phyloP scores from a whole-genome alignment of 2,113 vertebrate genomes.

The Hyla sarda region DNA sequence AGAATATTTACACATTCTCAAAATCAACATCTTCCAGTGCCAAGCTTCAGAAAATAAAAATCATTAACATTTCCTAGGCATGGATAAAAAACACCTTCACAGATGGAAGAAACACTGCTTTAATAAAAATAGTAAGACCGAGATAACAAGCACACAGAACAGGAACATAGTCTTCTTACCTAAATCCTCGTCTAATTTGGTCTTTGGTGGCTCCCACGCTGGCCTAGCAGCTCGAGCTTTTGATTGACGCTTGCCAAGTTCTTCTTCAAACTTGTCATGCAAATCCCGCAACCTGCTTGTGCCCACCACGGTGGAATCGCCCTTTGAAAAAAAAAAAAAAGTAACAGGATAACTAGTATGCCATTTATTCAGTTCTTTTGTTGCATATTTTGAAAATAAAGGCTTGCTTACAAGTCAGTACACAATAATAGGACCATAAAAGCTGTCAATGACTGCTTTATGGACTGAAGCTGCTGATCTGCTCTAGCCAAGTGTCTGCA shows the following conservation, averaged over 20 bases:
- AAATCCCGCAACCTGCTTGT: constrained; percentile 91
- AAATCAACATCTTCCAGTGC: background rate
- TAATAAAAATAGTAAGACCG: background rate
- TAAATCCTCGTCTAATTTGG: constrained; percentile 92
- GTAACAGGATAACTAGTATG: background rate
- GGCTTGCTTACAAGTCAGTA: background rate
- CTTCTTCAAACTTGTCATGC: constrained; percentile 93
- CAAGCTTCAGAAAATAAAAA: background rate
- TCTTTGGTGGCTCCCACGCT: constrained; percentile 93
- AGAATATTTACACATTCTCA: constrained; percentile 10
- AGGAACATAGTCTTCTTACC: constrained; percentile 71
- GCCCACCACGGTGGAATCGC: constrained; percentile 95
- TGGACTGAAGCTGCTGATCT: background rate
- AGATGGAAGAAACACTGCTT: background rate
- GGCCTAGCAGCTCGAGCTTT: constrained; percentile 87
- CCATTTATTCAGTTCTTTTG: background rate
- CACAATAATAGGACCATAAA: background rate
- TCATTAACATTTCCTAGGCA: background rate
- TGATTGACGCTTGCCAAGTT: constrained; percentile 86
- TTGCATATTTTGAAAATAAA: background rate
- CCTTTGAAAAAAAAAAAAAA: constrained; percentile 71
- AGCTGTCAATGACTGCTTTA: background rate
- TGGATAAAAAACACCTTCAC: background rate
- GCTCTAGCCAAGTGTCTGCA: background rate
- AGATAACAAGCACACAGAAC: constrained; percentile 11